Percentiles rank a stretch among this genome's conserved stretches.
Conservation (phyloP, 2,888 invertebrate species). For the Hetaerina titia region DNA sequence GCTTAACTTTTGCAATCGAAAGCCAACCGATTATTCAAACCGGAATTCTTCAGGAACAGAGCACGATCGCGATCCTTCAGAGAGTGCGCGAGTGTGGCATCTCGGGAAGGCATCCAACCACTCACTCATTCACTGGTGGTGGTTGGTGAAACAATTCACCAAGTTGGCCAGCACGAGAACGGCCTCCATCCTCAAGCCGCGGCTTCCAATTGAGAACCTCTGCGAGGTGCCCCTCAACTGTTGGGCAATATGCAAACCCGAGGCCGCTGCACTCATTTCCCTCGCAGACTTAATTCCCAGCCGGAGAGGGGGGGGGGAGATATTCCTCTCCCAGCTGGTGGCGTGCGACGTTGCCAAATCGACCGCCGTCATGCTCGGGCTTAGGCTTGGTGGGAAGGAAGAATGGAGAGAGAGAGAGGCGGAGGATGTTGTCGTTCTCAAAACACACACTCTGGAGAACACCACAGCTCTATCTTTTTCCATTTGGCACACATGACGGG, state of each 20-base stretch:
- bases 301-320: neutral
- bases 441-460: constrained; percentile 10
- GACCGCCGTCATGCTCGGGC: constrained; percentile 48
- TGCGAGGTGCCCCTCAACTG: neutral
- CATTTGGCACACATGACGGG: constrained; percentile 54
- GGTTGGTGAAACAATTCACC: neutral
- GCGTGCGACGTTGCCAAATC: constrained; percentile 45
- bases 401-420: neutral
- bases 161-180: neutral
- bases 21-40: too few species aligned
- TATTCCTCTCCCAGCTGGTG: constrained; percentile 25
- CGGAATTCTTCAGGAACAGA: neutral
- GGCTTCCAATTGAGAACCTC: neutral
- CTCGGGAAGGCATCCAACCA: neutral
- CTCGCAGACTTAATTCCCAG: constrained; percentile 37
- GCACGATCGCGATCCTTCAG: neutral
- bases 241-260: constrained; percentile 58
- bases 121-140: neutral
- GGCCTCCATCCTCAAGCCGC: neutral
- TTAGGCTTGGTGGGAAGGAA: neutral
- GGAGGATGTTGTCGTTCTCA: constrained; percentile 45
- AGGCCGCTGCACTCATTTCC: constrained; percentile 16
- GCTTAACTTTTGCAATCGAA: too few species aligned
- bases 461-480: constrained; percentile 1
- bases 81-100: neutral